Evolutionary conservation across 2,888 invertebrate genomes (phyloP).

Genomic region (Panzeria rudis): DNA sequence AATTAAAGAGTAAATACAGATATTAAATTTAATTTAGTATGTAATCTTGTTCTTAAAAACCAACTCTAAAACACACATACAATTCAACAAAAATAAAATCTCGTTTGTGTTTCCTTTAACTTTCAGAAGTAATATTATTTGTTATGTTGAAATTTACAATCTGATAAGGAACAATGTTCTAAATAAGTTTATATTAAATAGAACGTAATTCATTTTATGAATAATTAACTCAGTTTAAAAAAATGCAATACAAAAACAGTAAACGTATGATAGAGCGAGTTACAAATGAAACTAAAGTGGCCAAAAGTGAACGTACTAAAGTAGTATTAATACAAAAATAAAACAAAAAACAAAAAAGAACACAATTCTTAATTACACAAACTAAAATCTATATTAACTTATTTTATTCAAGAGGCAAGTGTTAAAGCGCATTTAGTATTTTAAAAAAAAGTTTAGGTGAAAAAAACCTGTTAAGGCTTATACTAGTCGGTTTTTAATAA

Average conservation of each 20-base stretch:
- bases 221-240: slow-evolving; percentile 36
- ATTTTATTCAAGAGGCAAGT: slow-evolving; percentile 63
- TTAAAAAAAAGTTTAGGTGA: slow-evolving; percentile 68
- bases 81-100: neutral
- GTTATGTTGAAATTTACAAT: slow-evolving; percentile 8
- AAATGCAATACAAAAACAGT: slow-evolving; percentile 29
- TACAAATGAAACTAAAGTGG: slow-evolving; percentile 72
- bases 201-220: slow-evolving; percentile 36
- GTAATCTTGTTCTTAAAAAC: too few relatives aligned
- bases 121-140: slow-evolving; percentile 14
- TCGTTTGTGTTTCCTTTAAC: slow-evolving; percentile 25
- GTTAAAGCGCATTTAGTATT: slow-evolving; percentile 77
- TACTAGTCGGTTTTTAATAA: slow-evolving; percentile 60
- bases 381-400: slow-evolving; percentile 51
- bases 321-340: slow-evolving; percentile 75
- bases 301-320: slow-evolving; percentile 73
- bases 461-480: slow-evolving; percentile 53
- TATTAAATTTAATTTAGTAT: too few relatives aligned
- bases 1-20: too few relatives aligned
- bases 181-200: slow-evolving; percentile 22
- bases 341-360: slow-evolving; percentile 37
- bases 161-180: slow-evolving; percentile 21
- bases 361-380: slow-evolving; percentile 46
- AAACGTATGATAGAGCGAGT: slow-evolving; percentile 59
- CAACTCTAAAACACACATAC: slow-evolving; percentile 15